Evolutionary conservation across 2,797 vertebrate genomes (phyloP).

Genomic region (Potorous gilbertii): DNA sequence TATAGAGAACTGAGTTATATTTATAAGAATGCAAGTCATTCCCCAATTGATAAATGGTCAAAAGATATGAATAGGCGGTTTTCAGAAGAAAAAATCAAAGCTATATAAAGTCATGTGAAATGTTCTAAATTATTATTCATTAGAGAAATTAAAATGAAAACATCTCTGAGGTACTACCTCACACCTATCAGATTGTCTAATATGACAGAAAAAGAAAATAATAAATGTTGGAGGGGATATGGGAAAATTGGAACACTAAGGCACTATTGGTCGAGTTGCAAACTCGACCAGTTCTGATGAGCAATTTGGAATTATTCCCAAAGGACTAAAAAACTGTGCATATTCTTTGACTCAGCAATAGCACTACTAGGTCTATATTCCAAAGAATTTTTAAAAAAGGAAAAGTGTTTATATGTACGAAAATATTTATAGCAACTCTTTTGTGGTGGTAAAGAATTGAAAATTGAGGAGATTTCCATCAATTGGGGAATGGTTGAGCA

Average conservation of each 20-base stretch:
- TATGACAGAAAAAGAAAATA: background rate
- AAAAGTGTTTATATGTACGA: background rate
- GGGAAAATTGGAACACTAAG: background rate
- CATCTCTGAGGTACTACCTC: background rate
- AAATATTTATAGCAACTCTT: background rate
- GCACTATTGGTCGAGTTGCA: background rate
- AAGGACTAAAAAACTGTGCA: background rate
- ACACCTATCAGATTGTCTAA: background rate
- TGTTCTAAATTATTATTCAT: background rate
- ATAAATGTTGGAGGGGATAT: background rate
- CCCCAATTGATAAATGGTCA: background rate
- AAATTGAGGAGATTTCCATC: background rate
- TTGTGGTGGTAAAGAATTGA: background rate
- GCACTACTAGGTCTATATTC: background rate
- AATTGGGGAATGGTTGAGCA: background rate
- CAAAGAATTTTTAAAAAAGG: background rate
- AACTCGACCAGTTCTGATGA: background rate
- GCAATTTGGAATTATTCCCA: background rate
- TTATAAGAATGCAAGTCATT: background rate
- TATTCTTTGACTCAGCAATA: background rate
- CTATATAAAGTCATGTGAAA: background rate
- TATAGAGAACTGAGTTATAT: background rate
- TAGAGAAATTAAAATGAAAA: background rate
- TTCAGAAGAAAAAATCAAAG: background rate
- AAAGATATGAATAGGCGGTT: background rate